Evolutionary conservation across 2,888 invertebrate genomes (phyloP).

Genomic region (Argyresthia goedartella): DNA sequence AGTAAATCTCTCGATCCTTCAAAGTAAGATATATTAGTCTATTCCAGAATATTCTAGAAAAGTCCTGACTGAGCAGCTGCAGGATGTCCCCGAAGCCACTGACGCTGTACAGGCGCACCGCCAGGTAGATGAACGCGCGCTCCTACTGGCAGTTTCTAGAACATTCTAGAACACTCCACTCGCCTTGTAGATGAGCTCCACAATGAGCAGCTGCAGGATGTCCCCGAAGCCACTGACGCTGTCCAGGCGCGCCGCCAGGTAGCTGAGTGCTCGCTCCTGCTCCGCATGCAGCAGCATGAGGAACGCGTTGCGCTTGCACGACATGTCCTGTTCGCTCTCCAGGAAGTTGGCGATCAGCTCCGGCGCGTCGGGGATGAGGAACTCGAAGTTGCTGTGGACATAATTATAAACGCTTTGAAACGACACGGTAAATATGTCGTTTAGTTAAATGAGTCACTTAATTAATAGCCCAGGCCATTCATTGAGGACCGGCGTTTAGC

Average conservation of each 20-base stretch:
- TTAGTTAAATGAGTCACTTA: no score
- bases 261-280: slow-evolving; percentile 92
- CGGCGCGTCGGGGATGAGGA: slow-evolving; percentile 98
- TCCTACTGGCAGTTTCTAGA: no score
- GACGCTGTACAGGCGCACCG: slow-evolving; percentile 89
- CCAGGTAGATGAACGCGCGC: no score
- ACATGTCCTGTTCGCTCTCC: slow-evolving; percentile 98
- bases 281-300: slow-evolving; percentile 98
- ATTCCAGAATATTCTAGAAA: no score
- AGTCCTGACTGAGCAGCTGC: slow-evolving; percentile 98
- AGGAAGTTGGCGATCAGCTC: slow-evolving; percentile 95
- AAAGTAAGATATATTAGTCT: no score
- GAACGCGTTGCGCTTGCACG: slow-evolving; percentile 98
- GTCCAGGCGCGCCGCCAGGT: slow-evolving; percentile 93
- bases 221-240: slow-evolving; percentile 96
- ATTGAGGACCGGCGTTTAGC: no score
- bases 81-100: slow-evolving; percentile 96
- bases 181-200: slow-evolving; percentile 98
- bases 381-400: slow-evolving; percentile 89
- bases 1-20: no score
- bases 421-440: neutral
- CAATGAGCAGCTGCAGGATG: slow-evolving; percentile 97
- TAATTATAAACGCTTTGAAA: neutral
- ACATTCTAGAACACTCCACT: neutral
- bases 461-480: no score